Evolutionary conservation across 2,797 vertebrate genomes (phyloP), one percentile per base, ranked within the genome.

Genomic region (Myotis pilosus): DNA sequence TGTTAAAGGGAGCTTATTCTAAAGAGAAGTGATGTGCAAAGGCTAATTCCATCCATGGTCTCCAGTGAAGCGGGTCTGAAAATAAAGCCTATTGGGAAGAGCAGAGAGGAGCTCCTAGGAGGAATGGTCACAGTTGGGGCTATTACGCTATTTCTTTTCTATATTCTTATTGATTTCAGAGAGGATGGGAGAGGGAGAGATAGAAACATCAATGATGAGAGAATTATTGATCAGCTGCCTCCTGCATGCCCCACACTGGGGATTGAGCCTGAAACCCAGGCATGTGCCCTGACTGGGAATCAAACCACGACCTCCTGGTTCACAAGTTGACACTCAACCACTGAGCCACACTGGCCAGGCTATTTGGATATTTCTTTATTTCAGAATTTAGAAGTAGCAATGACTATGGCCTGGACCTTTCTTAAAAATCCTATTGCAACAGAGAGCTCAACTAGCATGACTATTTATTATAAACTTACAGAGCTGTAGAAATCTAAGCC

Each of bases 381-480:
- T 83, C 44, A 80, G 36, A 33, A 62, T 75, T 55, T 47, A 71
- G 25, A 49, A 89, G 51, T 28, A 13, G 12, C 71, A 78, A 8
- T 30, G 51, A 83, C 36, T 38, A 3, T 13, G 3, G 47, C 60
- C 23, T 49, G 74, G 41, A 36, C 25, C 33, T 92, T 91, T 76
- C 53, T 80, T 83, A 41, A 91, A 80, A 91, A 49, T 25, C 33
- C 69, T 68, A 28, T 3, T 71, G 51, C 51, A 76, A 89, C 74
- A 87, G 75, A 75, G 20, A 13, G n/a, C 20, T 92, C 82, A 60
- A 71, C 12, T 64, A 91, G 78, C 69, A 85, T 76, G 81, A 90
- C 3, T 53, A 51, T 97, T 97, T 97, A 96, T 96, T 72, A 80
- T 28, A 89, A 92, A 95, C n/a, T 57, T 75, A 76, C 69, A 89